Evolutionary conservation across 1,140 invertebrate species (phyloP).

Genomic region (Batillaria attramentaria): DNA sequence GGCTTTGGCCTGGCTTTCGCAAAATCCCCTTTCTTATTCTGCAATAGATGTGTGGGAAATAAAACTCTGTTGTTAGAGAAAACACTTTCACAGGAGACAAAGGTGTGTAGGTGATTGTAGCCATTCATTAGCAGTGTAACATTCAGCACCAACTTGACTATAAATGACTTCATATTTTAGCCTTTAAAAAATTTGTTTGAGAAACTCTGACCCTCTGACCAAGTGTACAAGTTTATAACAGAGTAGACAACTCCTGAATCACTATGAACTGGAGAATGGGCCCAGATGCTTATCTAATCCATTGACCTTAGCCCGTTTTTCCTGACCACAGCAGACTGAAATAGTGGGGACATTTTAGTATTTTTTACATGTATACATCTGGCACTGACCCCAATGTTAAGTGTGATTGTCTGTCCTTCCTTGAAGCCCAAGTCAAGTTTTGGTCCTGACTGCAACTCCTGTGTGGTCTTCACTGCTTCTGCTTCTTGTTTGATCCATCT

Average conservation of each 20-base stretch:
- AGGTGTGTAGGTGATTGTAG: too few relatives aligned
- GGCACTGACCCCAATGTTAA: constrained; percentile 91
- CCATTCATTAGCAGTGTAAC: too few relatives aligned
- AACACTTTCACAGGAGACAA: too few relatives aligned
- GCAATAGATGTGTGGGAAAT: constrained; percentile 54
- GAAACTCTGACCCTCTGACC: neutral
- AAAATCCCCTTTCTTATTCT: constrained; percentile 88
- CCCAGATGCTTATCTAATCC: too few relatives aligned
- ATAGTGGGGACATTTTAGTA: neutral
- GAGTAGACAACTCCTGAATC: neutral
- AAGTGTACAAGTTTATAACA: too few relatives aligned
- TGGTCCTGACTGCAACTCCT: constrained; percentile 72
- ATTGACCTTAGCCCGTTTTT: too few relatives aligned
- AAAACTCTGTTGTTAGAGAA: too few relatives aligned
- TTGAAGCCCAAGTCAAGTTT: constrained; percentile 97
- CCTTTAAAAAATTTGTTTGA: neutral
- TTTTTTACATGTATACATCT: neutral
- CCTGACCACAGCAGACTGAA: neutral
- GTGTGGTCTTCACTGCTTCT: constrained; percentile 74
- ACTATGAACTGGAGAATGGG: too few relatives aligned
- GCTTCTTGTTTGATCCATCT: constrained; percentile 92
- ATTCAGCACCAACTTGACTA: too few relatives aligned
- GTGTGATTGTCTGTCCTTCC: constrained; percentile 98
- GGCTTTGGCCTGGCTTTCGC: constrained; percentile 76
- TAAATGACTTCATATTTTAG: neutral